Conservation (phyloP, 2,797 vertebrate species). For the Siniperca scherzeri region DNA sequence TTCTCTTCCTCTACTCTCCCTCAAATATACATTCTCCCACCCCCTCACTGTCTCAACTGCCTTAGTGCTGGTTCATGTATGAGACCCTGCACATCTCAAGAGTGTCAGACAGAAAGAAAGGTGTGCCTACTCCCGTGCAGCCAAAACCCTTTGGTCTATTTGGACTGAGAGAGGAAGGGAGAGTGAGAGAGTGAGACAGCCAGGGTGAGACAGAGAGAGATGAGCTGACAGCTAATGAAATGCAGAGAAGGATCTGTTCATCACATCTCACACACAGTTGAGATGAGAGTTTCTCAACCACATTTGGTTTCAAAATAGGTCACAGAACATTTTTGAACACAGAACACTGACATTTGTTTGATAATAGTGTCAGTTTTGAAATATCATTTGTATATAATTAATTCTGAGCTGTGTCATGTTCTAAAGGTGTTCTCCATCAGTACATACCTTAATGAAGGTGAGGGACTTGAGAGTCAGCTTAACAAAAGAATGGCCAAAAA, state of each 20-base stretch:
- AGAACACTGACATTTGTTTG: conserved; percentile 11
- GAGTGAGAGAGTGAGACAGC: background rate
- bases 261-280: conserved; percentile 13
- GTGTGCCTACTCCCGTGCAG: conserved; percentile 29
- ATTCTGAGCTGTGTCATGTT: background rate
- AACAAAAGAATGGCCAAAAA: background rate
- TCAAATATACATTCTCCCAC: conserved; percentile 24
- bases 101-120: conserved; percentile 42
- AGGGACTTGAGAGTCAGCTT: background rate
- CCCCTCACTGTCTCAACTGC: conserved; percentile 11
- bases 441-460: background rate
- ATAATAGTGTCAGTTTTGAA: background rate
- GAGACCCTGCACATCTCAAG: conserved; percentile 40
- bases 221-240: conserved; percentile 22
- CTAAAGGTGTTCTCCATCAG: background rate
- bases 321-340: conserved; percentile 10
- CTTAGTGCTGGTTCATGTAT: conserved; percentile 30
- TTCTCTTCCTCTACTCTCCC: conserved; percentile 10
- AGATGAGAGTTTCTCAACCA: background rate
- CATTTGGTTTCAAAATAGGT: conserved; percentile 12
- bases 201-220: background rate
- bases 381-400: background rate
- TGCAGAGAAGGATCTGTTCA: background rate
- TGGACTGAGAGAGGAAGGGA: background rate
- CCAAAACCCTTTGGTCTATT: conserved; percentile 23